phyloP scores from a whole-genome alignment of 1,140 invertebrate species.

The Asbolus verrucosus region DNA sequence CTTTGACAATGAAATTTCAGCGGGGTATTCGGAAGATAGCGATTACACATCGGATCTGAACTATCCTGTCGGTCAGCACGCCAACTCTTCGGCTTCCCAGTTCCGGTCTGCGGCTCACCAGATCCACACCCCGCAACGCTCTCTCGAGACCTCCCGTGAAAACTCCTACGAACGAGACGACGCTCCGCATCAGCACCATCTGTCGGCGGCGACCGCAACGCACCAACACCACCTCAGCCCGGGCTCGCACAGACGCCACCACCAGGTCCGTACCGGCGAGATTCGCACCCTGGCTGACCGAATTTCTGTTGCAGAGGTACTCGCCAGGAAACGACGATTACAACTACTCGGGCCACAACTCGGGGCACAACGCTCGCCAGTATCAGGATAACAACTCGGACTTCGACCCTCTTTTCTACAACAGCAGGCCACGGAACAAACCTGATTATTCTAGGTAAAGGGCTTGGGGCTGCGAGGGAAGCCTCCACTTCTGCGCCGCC shows the following conservation, averaged over 20 bases:
- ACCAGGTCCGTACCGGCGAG: constrained; percentile 44
- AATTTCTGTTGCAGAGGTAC: constrained; percentile 61
- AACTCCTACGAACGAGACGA: constrained; percentile 88
- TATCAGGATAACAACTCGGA: constrained; percentile 69
- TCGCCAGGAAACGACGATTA: constrained; percentile 66
- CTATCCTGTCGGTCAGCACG: constrained; percentile 89
- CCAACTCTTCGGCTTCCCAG: constrained; percentile 88
- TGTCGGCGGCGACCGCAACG: constrained; percentile 54
- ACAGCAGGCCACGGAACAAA: constrained; percentile 83
- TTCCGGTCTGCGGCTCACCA: constrained; percentile 82
- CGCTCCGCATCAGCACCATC: constrained; percentile 60
- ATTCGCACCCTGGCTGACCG: background rate
- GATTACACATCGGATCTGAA: constrained; percentile 98
- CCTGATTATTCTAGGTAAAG: constrained; percentile 64
- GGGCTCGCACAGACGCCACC: constrained; percentile 55
- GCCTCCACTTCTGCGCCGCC: too few species aligned
- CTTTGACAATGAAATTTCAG: constrained; percentile 72
- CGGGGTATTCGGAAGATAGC: constrained; percentile 95
- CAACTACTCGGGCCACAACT: constrained; percentile 65
- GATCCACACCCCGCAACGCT: constrained; percentile 82
- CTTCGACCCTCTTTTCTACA: constrained; percentile 90
- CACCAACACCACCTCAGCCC: constrained; percentile 62
- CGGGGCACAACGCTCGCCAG: constrained; percentile 67
- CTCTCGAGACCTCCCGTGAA: constrained; percentile 83
- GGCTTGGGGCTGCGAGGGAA: background rate